phyloP scores from a whole-genome alignment of 1,140 invertebrate genomes.

The Hycleus phaleratus region DNA sequence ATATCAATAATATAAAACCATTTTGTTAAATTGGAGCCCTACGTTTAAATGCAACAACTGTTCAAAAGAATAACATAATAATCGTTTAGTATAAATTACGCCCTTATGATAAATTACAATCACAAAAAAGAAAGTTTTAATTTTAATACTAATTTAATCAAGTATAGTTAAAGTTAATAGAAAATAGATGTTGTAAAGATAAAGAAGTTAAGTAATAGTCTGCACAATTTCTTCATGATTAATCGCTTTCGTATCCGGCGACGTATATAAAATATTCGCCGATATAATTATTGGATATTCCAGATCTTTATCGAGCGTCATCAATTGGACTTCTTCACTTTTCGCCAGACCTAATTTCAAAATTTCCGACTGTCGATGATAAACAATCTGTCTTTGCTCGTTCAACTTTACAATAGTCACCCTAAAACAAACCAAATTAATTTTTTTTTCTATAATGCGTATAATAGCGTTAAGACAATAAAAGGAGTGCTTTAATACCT shows the following conservation, averaged over 20 bases:
- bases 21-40: too few species aligned
- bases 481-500: too few species aligned
- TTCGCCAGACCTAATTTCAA: conserved; percentile 51
- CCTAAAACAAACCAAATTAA: conserved; percentile 35
- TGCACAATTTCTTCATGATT: conserved; percentile 8
- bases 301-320: conserved; percentile 53
- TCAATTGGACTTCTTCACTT: conserved; percentile 58
- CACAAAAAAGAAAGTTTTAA: background rate
- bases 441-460: too few species aligned
- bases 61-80: background rate
- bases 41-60: too few species aligned
- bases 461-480: too few species aligned
- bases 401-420: conserved; percentile 57
- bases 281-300: conserved; percentile 61
- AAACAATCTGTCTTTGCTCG: conserved; percentile 55
- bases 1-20: too few species aligned
- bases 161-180: background rate
- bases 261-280: conserved; percentile 60
- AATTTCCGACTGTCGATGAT: conserved; percentile 54
- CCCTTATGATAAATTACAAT: background rate
- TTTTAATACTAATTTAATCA: background rate
- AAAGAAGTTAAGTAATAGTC: conserved; percentile 1
- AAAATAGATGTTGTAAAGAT: background rate
- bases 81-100: too few species aligned
- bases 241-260: conserved; percentile 36